Conservation (phyloP, 2,113 vertebrate genomes). For the Eulacestoma nigropectus region DNA sequence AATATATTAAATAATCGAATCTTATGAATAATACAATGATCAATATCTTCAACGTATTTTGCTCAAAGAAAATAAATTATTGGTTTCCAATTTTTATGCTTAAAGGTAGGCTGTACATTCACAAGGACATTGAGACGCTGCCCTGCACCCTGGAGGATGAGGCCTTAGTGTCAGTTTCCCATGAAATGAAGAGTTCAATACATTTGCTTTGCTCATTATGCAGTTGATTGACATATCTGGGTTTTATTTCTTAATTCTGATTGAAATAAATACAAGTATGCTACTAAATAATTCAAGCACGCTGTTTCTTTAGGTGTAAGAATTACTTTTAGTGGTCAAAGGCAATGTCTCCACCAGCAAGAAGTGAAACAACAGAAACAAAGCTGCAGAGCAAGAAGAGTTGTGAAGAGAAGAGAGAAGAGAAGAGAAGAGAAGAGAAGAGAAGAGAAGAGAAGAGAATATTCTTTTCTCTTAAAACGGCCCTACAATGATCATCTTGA, state of each 20-base stretch:
- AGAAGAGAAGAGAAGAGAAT: background rate
- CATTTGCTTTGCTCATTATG: background rate
- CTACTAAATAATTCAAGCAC: background rate
- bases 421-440: background rate
- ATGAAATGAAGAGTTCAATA: background rate
- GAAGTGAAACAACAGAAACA: background rate
- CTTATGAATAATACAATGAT: background rate
- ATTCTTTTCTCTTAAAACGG: background rate
- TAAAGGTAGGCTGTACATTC: background rate
- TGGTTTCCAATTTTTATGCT: background rate
- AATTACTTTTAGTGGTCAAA: background rate
- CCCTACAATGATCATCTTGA: background rate
- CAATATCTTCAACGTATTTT: background rate
- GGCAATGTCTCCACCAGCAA: background rate
- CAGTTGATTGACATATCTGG: background rate
- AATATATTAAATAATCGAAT: background rate
- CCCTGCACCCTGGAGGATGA: background rate
- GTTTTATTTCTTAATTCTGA: background rate
- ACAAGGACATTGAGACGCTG: background rate
- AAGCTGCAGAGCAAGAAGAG: background rate
- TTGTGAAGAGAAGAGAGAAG: background rate
- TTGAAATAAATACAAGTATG: background rate
- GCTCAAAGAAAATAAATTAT: background rate
- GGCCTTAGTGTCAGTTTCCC: background rate
- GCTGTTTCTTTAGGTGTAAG: background rate